Conservation (phyloP, 30 jellyfish, hydroid and myxozoan genomes). For the Aurelia aurita complex sp. Pacific region DNA sequence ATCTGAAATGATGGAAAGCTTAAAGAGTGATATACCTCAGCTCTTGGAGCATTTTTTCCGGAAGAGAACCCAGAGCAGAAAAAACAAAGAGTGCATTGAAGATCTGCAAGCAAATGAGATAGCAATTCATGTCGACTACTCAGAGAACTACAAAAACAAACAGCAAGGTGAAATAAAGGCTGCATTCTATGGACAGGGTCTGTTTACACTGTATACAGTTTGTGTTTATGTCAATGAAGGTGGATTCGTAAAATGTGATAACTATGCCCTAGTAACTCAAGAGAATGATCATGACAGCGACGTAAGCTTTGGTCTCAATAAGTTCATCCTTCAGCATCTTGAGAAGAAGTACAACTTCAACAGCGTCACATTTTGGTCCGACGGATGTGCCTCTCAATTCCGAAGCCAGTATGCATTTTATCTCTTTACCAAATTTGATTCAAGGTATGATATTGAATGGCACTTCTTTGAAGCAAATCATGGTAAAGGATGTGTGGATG, state of each 20-base stretch:
- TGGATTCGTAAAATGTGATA: conserved; percentile 22
- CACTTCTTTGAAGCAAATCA: conserved; percentile 8
- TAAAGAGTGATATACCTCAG: too few relatives aligned
- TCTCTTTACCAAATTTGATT: conserved; percentile 8
- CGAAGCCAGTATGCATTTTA: conserved; percentile 21
- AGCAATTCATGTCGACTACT: conserved; percentile 17
- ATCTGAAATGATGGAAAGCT: too few relatives aligned
- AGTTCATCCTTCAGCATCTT: conserved; percentile 3
- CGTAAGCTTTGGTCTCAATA: conserved; percentile 31
- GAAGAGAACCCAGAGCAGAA: neutral
- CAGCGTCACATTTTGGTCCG: conserved; percentile 19
- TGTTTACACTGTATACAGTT: conserved; percentile 29
- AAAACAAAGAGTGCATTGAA: conserved; percentile 19
- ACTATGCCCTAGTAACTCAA: conserved; percentile 28
- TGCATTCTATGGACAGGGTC: conserved; percentile 37
- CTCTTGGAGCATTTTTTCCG: too few relatives aligned
- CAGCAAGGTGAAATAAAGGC: conserved; percentile 41
- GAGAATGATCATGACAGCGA: conserved; percentile 30
- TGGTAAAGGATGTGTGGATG: conserved; percentile 12
- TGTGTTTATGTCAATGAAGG: conserved; percentile 9
- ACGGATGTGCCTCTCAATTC: conserved; percentile 19
- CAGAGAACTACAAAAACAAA: conserved; percentile 18
- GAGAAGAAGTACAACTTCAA: neutral
- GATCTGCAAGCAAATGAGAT: conserved; percentile 9
- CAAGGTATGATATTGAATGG: neutral